phyloP scores from a whole-genome alignment of 1,140 invertebrate genomes.

The Melanaphis sacchari region DNA sequence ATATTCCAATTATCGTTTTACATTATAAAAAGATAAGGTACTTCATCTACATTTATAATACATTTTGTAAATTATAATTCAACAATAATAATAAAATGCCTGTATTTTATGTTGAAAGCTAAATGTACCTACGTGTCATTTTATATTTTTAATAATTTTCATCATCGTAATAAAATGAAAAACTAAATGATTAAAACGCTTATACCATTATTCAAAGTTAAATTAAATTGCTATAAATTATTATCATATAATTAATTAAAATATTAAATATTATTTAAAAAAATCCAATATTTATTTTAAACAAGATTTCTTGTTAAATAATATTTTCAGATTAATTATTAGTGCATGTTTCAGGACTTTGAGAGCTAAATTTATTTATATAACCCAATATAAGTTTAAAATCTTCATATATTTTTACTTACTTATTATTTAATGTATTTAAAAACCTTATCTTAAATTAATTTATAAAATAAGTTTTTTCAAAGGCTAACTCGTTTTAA shows the following conservation, averaged over 20 bases:
- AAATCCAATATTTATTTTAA: not conserved
- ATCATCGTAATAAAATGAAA: not conserved
- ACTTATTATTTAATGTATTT: not conserved
- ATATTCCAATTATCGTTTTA: not conserved
- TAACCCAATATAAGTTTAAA: not conserved
- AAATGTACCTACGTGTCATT: not conserved
- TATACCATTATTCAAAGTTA: not conserved
- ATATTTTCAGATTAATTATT: not conserved
- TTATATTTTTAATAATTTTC: not conserved
- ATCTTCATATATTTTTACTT: not conserved
- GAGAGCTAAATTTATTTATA: not conserved
- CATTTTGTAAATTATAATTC: not conserved
- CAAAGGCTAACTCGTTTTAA: not conserved
- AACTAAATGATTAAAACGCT: not conserved
- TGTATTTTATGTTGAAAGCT: conserved; percentile 10
- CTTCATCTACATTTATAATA: not conserved
- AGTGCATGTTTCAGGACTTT: too few species aligned
- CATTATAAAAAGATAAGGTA: not conserved
- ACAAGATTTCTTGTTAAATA: not conserved
- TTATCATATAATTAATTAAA: not conserved
- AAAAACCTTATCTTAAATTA: not conserved
- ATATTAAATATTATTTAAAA: not conserved
- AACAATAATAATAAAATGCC: not conserved
- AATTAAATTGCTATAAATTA: not conserved
- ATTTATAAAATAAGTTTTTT: not conserved